These are phyloP conservation scores for Acinonyx jubatus DNA, from an alignment of 2,113 vertebrate genomes.

Conservation along the genomic window DNA sequence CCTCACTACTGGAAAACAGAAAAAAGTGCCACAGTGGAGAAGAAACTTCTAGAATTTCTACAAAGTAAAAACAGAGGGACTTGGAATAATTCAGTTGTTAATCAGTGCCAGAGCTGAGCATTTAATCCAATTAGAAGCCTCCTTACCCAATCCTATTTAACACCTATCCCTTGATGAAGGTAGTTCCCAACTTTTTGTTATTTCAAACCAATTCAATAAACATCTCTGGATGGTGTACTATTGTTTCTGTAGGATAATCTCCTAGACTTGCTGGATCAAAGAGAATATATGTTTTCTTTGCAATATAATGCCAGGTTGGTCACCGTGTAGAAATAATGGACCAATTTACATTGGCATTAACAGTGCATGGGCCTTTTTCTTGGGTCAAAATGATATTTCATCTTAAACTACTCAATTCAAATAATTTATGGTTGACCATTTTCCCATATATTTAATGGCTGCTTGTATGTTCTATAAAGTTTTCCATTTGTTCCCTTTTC, in stretches of 20 bases:
- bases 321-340: background rate
- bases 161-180: background rate
- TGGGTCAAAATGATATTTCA: constrained; percentile 23
- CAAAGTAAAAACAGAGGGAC: background rate
- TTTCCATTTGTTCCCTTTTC: background rate
- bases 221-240: background rate
- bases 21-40: background rate
- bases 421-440: constrained; percentile 12
- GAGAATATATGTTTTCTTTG: background rate
- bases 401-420: background rate
- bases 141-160: background rate
- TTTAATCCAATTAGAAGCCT: background rate
- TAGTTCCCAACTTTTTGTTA: background rate
- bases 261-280: background rate
- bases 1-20: background rate
- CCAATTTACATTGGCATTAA: background rate
- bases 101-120: background rate
- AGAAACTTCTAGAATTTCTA: background rate
- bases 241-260: background rate
- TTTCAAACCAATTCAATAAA: constrained; percentile 6
- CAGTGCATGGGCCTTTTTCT: background rate
- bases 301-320: background rate
- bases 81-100: background rate
- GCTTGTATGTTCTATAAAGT: background rate
- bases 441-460: background rate